These are phyloP conservation scores for Drosophila pseudotalamancana DNA, from an alignment of 2,888 invertebrate genomes.

Conservation along the genomic window DNA sequence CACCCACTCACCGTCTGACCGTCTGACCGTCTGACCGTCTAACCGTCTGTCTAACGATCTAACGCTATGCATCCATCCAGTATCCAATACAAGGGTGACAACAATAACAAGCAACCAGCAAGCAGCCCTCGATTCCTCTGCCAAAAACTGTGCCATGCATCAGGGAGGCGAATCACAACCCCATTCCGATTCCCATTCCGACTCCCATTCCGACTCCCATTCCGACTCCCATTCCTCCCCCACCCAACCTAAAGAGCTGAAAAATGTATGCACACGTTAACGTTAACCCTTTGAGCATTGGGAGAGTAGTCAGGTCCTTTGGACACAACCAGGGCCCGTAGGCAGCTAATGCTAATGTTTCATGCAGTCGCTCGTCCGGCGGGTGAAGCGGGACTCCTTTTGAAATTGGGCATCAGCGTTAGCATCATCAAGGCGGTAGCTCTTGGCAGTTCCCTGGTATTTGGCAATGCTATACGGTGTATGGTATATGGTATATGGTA, in stretches of 20 bases:
- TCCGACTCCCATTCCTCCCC: background rate
- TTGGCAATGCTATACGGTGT: slow-evolving; percentile 8
- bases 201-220: background rate
- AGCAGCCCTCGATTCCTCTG: background rate
- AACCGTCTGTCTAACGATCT: slow-evolving; percentile 38
- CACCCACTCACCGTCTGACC: slow-evolving; percentile 24
- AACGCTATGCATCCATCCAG: slow-evolving; percentile 16
- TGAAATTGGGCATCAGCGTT: slow-evolving; percentile 69
- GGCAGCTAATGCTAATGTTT: slow-evolving; percentile 66
- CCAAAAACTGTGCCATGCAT: slow-evolving; percentile 14
- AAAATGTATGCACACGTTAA: slow-evolving; percentile 70
- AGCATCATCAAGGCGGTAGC: slow-evolving; percentile 44
- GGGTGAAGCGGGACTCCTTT: no score
- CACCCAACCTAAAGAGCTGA: slow-evolving; percentile 22
- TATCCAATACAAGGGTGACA: slow-evolving; percentile 68
- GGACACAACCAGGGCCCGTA: slow-evolving; percentile 33
- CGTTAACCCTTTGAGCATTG: slow-evolving; percentile 71
- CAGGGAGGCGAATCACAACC: slow-evolving; percentile 22
- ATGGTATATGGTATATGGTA: slow-evolving; percentile 14
- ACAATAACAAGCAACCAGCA: slow-evolving; percentile 47
- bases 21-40: background rate
- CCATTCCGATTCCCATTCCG: slow-evolving; percentile 1
- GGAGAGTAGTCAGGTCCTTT: slow-evolving; percentile 27
- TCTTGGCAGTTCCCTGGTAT: slow-evolving; percentile 14
- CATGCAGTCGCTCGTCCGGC: slow-evolving; percentile 25